Conservation (phyloP, 1,140 invertebrate species). For the Dufourea novaeangliae region DNA sequence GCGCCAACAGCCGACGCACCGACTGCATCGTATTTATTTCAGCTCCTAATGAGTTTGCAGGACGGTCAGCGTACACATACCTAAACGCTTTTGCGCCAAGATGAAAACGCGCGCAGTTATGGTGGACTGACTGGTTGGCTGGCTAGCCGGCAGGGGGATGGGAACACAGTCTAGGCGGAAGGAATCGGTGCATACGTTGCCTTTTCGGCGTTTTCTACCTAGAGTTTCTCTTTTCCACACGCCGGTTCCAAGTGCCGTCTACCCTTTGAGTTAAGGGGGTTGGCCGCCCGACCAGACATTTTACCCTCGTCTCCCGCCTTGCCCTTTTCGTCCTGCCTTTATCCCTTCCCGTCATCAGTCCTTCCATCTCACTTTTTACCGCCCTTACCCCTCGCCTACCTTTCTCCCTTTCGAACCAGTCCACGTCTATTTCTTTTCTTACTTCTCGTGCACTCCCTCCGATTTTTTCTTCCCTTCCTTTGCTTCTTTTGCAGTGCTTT, state of each 20-base stretch:
- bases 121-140: slow-evolving; percentile 25
- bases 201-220: slow-evolving; percentile 60
- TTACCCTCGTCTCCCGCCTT: slow-evolving; percentile 12
- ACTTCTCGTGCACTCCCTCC: background rate
- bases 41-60: slow-evolving; percentile 70
- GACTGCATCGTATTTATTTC: slow-evolving; percentile 70
- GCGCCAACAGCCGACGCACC: slow-evolving; percentile 34
- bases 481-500: slow-evolving; percentile 53
- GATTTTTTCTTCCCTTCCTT: slow-evolving; percentile 27
- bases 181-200: slow-evolving; percentile 59
- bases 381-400: background rate
- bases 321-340: background rate
- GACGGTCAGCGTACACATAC: slow-evolving; percentile 46
- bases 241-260: slow-evolving; percentile 50
- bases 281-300: slow-evolving; percentile 52
- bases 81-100: slow-evolving; percentile 50
- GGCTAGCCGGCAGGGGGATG: slow-evolving; percentile 33
- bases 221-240: slow-evolving; percentile 47
- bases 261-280: slow-evolving; percentile 63
- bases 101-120: slow-evolving; percentile 52
- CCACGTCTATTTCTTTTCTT: slow-evolving; percentile 31
- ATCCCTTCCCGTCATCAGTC: background rate
- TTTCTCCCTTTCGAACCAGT: slow-evolving; percentile 4
- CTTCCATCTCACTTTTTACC: background rate
- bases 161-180: slow-evolving; percentile 58